Conservation (phyloP, 2,888 invertebrate genomes). For the Apamea sordens region DNA sequence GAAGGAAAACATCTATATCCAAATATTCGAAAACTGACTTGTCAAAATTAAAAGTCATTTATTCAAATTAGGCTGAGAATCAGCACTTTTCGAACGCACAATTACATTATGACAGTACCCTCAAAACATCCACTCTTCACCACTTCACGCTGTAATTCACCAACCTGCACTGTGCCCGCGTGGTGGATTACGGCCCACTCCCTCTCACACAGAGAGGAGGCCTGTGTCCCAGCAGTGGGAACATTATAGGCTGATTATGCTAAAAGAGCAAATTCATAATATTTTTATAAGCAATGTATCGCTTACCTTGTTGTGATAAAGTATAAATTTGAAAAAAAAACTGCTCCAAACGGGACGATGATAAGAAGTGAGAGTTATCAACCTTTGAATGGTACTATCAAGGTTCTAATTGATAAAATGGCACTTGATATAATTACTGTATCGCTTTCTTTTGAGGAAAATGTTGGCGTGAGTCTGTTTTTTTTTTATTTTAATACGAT, state of each 20-base stretch:
- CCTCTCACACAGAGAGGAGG: neutral
- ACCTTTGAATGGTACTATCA: constrained; percentile 18
- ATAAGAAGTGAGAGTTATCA: constrained; percentile 10
- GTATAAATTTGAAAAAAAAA: too few species aligned
- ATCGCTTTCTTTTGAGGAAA: neutral
- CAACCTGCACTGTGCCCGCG: neutral
- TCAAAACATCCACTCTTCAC: too few species aligned
- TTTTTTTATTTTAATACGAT: neutral
- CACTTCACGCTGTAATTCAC: neutral
- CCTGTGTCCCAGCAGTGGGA: neutral
- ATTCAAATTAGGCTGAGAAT: too few species aligned
- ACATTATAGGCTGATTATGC: too few species aligned
- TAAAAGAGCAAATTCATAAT: too few species aligned
- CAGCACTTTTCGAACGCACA: too few species aligned
- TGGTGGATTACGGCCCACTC: neutral
- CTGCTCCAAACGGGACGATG: neutral
- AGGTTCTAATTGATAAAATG: constrained; percentile 14
- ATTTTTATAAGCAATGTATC: neutral
- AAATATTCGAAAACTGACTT: too few species aligned
- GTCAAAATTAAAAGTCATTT: too few species aligned
- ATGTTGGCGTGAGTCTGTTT: neutral
- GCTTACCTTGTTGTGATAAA: neutral
- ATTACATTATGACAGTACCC: too few species aligned
- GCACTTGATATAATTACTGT: neutral
- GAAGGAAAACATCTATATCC: neutral